These are phyloP conservation scores for Bujurquina vittata DNA, from an alignment of 2,113 vertebrate species.

Conservation along the genomic window DNA sequence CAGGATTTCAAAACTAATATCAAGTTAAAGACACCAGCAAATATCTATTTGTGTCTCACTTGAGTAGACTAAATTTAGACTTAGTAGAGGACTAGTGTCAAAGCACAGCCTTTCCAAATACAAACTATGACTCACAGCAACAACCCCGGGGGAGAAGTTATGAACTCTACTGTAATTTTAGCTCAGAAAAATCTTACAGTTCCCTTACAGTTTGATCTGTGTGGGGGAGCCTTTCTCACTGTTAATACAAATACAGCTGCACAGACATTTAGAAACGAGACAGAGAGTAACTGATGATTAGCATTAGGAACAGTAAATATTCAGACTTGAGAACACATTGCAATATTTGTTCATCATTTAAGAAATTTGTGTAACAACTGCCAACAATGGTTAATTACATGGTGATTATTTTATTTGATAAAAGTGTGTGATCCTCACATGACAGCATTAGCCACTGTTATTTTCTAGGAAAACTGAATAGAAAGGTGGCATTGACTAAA, in stretches of 20 bases:
- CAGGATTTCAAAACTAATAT: background rate
- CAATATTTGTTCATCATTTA: background rate
- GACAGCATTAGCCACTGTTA: background rate
- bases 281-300: background rate
- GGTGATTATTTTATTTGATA: background rate
- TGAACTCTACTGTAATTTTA: conserved; percentile 10
- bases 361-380: background rate
- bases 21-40: background rate
- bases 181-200: background rate
- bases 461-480: background rate
- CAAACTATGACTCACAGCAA: conserved; percentile 12
- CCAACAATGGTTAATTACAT: background rate
- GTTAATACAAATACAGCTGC: background rate
- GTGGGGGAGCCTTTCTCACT: background rate
- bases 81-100: background rate
- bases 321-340: background rate
- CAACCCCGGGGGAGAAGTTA: background rate
- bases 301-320: background rate
- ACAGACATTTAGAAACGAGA: background rate
- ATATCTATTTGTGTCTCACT: background rate
- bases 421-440: background rate
- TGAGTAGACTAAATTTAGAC: background rate
- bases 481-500: background rate
- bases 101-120: conserved; percentile 9
- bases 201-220: background rate